phyloP scores from a whole-genome alignment of 2,888 invertebrate species.

The Dynastes hyllus region DNA sequence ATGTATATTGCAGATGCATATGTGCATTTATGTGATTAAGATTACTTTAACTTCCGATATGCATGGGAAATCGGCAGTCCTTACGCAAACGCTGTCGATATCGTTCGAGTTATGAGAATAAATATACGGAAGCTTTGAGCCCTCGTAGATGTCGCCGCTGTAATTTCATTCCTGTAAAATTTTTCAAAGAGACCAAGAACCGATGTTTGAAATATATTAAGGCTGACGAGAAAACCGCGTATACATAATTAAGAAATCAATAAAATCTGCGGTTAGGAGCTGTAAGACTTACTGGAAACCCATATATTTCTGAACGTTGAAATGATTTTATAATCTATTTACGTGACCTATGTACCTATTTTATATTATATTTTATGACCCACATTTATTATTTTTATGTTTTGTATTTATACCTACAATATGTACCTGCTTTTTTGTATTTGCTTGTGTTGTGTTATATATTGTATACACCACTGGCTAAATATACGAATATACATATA shows the following conservation, averaged over 20 bases:
- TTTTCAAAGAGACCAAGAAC: background rate
- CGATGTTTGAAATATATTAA: slow-evolving; percentile 1
- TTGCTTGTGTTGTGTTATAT: too few relatives aligned
- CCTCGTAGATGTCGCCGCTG: background rate
- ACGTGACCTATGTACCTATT: too few relatives aligned
- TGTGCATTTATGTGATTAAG: slow-evolving; percentile 1
- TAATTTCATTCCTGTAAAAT: background rate
- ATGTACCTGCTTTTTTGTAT: too few relatives aligned
- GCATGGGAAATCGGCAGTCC: background rate
- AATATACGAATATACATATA: too few relatives aligned
- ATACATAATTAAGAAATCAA: background rate
- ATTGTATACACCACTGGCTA: too few relatives aligned
- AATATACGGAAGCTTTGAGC: background rate
- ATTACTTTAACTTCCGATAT: slow-evolving; percentile 13
- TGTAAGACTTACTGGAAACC: too few relatives aligned
- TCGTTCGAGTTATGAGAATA: background rate
- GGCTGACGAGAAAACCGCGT: background rate
- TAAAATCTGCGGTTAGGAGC: background rate
- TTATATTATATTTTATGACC: too few relatives aligned
- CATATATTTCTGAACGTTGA: too few relatives aligned
- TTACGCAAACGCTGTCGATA: slow-evolving; percentile 13
- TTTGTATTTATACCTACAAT: too few relatives aligned
- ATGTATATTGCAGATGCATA: background rate
- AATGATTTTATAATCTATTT: too few relatives aligned
- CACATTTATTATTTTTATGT: too few relatives aligned